These are phyloP conservation scores for Siphamia tubifer DNA, from an alignment of 2,113 vertebrate genomes.

Conservation along the genomic window DNA sequence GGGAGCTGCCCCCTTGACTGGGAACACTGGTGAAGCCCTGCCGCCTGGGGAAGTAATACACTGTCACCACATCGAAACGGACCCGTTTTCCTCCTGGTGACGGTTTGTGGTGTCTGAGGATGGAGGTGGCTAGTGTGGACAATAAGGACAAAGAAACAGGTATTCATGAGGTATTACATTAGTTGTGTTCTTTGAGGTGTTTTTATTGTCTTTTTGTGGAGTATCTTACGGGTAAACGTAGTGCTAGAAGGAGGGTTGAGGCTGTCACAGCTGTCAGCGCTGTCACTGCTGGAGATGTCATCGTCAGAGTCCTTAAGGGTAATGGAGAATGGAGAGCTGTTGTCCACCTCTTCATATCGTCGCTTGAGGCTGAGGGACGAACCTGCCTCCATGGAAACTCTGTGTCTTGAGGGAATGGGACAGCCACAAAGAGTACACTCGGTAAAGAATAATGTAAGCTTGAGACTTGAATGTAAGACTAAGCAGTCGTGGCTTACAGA, in stretches of 20 bases:
- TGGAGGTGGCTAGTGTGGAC: constrained; percentile 87
- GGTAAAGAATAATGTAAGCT: no score
- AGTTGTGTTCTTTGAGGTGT: background rate
- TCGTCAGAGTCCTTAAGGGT: constrained; percentile 90
- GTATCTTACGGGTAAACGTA: constrained; percentile 87
- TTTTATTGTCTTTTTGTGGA: background rate
- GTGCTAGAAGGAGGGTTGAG: constrained; percentile 87
- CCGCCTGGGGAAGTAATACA: constrained; percentile 94
- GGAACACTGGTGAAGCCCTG: constrained; percentile 99
- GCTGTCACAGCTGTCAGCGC: constrained; percentile 97
- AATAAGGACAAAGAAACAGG: background rate
- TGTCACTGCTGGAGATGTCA: constrained; percentile 96
- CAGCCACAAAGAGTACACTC: background rate
- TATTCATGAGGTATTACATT: background rate
- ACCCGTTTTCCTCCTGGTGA: constrained; percentile 86
- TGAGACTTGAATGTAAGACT: no score
- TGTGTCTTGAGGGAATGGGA: constrained; percentile 50
- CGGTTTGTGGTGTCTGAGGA: constrained; percentile 89
- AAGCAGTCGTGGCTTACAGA: no score
- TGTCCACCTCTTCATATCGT: constrained; percentile 90
- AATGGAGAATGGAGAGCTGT: constrained; percentile 84
- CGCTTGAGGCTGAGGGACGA: constrained; percentile 89
- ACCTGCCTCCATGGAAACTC: constrained; percentile 85
- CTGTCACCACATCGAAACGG: constrained; percentile 94
- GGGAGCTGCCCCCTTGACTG: constrained; percentile 96